A percentile compares a stretch with the other conserved stretches of the same genome.
Conservation (phyloP, 2,113 vertebrate genomes). For the Peromyscus polionotus region DNA sequence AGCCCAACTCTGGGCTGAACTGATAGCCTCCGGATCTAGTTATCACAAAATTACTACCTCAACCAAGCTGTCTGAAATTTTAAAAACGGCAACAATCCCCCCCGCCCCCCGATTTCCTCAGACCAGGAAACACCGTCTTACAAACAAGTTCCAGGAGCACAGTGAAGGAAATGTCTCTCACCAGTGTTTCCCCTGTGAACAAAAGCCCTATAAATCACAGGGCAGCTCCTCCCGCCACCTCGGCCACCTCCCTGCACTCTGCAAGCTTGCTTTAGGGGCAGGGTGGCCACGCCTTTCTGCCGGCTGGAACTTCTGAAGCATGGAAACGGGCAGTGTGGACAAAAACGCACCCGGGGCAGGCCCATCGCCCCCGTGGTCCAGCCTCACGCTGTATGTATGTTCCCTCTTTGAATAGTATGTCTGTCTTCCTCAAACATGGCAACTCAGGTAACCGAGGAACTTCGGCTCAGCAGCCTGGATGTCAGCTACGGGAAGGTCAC, state of each 20-base stretch:
- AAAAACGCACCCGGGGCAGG: not conserved
- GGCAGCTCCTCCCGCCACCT: not conserved
- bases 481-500: not conserved
- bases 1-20: not conserved
- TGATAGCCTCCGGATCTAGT: not conserved
- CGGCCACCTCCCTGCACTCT: not conserved
- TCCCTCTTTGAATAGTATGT: not conserved
- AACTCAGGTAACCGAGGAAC: not conserved
- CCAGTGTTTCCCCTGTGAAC: not conserved
- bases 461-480: fast-evolving
- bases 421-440: not conserved
- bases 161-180: fast-evolving
- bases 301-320: not conserved
- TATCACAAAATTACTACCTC: not conserved
- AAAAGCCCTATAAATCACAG: not conserved
- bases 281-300: no score
- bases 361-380: not conserved
- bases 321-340: fast-evolving
- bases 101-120: not conserved
- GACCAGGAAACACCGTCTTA: not conserved
- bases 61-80: not conserved
- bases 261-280: not conserved
- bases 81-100: not conserved
- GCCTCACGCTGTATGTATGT: not conserved
- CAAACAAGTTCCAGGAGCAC: no score